phyloP scores from a whole-genome alignment of 2,797 vertebrate genomes.

The Xenopus petersii region DNA sequence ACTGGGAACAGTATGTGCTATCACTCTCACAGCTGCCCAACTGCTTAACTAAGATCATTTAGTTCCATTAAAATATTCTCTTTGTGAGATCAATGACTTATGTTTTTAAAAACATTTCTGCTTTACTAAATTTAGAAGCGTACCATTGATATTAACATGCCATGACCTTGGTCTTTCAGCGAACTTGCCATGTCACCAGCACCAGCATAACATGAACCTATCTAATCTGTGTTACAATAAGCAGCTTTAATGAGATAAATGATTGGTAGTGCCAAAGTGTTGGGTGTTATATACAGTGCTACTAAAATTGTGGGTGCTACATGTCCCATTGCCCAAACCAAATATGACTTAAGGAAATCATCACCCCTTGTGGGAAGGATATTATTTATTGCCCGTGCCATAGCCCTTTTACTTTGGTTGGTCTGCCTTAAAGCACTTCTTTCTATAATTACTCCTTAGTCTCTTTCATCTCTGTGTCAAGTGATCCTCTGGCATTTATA shows the following conservation, averaged over 20 bases:
- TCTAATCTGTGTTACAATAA: background rate
- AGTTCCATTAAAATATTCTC: background rate
- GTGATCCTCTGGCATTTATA: background rate
- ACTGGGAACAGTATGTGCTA: too few species aligned
- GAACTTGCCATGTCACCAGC: slow-evolving; percentile 20
- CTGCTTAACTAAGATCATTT: slow-evolving; percentile 5
- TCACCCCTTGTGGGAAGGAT: too few species aligned
- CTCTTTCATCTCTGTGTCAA: background rate
- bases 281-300: too few species aligned
- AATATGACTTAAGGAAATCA: too few species aligned
- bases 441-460: background rate
- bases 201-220: slow-evolving; percentile 14
- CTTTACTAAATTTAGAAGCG: slow-evolving; percentile 29
- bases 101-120: slow-evolving; percentile 22
- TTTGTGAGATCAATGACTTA: slow-evolving; percentile 5
- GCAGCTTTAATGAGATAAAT: background rate
- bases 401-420: too few species aligned
- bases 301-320: too few species aligned
- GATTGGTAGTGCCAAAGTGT: slow-evolving; percentile 9
- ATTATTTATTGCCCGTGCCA: too few species aligned
- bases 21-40: background rate
- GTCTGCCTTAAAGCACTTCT: background rate
- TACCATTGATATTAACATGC: slow-evolving; percentile 22
- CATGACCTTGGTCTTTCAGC: slow-evolving; percentile 28
- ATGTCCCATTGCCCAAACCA: too few species aligned